Conservation (phyloP, 2,888 invertebrate species). For the Lamellibrachia columna region DNA sequence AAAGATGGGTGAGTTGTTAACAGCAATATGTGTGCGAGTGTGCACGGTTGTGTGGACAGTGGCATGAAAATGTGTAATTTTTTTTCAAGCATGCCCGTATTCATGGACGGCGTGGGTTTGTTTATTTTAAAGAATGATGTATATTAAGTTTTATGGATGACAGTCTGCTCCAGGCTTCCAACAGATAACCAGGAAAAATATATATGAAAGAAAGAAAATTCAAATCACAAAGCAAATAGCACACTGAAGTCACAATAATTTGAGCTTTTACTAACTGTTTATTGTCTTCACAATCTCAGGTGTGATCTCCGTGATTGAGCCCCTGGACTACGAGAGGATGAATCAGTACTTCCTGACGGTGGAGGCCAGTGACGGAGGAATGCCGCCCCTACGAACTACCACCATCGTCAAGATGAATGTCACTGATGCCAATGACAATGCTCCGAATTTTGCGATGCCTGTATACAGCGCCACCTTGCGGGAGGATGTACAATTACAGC, state of each 20-base stretch:
- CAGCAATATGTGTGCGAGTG: neutral
- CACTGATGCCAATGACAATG: conserved; percentile 61
- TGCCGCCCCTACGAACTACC: conserved; percentile 84
- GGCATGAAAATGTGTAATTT: neutral
- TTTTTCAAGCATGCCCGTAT: no score
- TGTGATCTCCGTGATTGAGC: conserved; percentile 79
- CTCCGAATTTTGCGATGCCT: conserved; percentile 57
- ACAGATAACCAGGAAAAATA: no score
- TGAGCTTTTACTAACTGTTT: no score
- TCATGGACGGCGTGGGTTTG: no score
- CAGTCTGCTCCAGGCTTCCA: no score
- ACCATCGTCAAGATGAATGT: conserved; percentile 84
- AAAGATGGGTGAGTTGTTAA: conserved; percentile 48
- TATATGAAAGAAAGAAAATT: no score
- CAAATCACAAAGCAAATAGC: no score
- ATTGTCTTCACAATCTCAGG: conserved; percentile 67
- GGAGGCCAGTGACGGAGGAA: conserved; percentile 83
- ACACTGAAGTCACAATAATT: no score
- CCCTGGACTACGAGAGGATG: conserved; percentile 87
- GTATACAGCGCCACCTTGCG: conserved; percentile 62
- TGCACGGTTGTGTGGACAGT: neutral
- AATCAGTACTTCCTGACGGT: conserved; percentile 84
- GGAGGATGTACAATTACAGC: conserved; percentile 81
- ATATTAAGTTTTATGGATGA: no score
- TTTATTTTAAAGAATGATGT: no score